Conservation (phyloP, 2,797 vertebrate genomes). For the Pogonophryne albipinna region DNA sequence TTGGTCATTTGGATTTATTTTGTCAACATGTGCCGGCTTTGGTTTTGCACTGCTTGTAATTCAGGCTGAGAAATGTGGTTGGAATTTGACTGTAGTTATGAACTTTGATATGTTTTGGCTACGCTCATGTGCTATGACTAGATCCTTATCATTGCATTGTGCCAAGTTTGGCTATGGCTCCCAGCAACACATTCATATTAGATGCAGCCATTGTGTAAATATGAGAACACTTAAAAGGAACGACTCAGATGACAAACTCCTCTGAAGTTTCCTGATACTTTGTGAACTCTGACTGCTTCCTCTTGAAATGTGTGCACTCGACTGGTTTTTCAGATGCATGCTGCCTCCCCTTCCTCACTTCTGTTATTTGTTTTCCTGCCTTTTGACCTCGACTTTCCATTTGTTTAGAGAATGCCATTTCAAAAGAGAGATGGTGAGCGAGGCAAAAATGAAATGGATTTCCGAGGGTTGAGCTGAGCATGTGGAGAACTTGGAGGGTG, state of each 20-base stretch:
- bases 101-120: conserved; percentile 66
- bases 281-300: conserved; percentile 7
- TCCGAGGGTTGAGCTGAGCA: conserved; percentile 65
- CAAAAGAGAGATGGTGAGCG: conserved; percentile 41
- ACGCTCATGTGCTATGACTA: conserved; percentile 42
- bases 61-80: conserved; percentile 31
- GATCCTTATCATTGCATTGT: conserved; percentile 53
- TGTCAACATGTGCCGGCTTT: conserved; percentile 4
- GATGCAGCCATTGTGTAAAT: conserved; percentile 30
- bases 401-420: conserved; percentile 67
- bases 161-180: conserved; percentile 34
- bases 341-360: conserved; percentile 24
- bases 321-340: conserved; percentile 22
- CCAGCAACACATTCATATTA: conserved; percentile 26
- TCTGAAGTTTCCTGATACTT: conserved; percentile 16
- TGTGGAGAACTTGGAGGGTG: conserved; percentile 63
- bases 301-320: neutral
- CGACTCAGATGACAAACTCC: conserved; percentile 11
- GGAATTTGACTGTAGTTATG: conserved; percentile 47
- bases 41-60: conserved; percentile 6
- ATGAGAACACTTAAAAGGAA: conserved; percentile 28
- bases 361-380: conserved; percentile 50
- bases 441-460: conserved; percentile 58
- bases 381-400: conserved; percentile 57
- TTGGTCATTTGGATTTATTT: conserved; percentile 43